Evolutionary conservation across 2,888 invertebrate species (phyloP).

Genomic region (Arrhopalites spinosus): DNA sequence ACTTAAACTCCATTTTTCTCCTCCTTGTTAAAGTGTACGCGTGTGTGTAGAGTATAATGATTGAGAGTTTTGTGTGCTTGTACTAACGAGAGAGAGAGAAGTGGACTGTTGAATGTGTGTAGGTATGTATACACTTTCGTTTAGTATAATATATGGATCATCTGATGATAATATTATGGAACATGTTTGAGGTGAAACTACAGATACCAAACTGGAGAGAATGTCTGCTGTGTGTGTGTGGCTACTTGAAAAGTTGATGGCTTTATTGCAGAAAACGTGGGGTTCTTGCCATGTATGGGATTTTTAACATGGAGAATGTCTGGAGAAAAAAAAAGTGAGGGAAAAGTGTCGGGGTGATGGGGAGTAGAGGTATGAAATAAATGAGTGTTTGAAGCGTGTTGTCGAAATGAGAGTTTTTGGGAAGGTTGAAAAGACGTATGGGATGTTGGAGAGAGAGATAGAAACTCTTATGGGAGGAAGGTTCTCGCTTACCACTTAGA

Average conservation of each 20-base stretch:
- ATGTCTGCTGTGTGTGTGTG: background rate
- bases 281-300: background rate
- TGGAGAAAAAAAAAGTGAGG: too few species aligned
- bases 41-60: background rate
- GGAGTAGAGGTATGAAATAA: background rate
- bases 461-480: slow-evolving; percentile 15
- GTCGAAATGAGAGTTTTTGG: background rate
- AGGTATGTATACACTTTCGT: background rate
- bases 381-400: background rate
- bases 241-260: slow-evolving; percentile 5
- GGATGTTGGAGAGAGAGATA: slow-evolving; percentile 6
- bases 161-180: slow-evolving; percentile 5
- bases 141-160: background rate
- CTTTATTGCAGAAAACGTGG: background rate
- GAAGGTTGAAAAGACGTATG: background rate
- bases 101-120: slow-evolving; percentile 12
- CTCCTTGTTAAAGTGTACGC: background rate
- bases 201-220: background rate
- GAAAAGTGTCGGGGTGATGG: background rate
- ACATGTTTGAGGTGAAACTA: background rate
- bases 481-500: slow-evolving; percentile 38
- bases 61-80: background rate
- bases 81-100: background rate
- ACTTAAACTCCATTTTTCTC: slow-evolving; percentile 1
- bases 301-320: background rate